phyloP scores from a whole-genome alignment of 1,140 invertebrate species.

The Drosophila ficusphila region DNA sequence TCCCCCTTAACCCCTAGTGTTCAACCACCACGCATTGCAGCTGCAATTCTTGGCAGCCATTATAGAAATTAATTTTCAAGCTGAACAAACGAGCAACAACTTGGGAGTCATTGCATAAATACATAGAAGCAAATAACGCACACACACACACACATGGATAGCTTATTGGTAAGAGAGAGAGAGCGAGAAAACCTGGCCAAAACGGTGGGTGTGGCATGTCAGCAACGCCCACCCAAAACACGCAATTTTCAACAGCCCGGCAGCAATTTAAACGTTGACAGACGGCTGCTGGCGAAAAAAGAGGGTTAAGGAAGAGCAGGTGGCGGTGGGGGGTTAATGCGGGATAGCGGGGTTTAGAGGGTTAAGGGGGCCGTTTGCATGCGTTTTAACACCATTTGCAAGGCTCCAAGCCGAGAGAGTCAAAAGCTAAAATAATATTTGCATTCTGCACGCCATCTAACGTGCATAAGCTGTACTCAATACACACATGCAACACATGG shows the following conservation, averaged over 20 bases:
- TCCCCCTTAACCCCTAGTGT: neutral
- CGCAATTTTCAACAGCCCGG: constrained; percentile 72
- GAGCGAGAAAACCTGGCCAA: constrained; percentile 32
- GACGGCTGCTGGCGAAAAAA: constrained; percentile 56
- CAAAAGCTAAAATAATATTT: constrained; percentile 82
- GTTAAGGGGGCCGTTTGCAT: constrained; percentile 46
- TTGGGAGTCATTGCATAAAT: constrained; percentile 80
- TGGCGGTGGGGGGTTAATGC: neutral
- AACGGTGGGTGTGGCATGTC: constrained; percentile 77
- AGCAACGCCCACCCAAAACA: constrained; percentile 77
- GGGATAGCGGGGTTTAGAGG: neutral
- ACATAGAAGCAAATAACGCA: constrained; percentile 38
- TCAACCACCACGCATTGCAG: constrained; percentile 52
- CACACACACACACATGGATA: constrained; percentile 5
- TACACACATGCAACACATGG: constrained; percentile 45
- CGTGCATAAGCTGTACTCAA: constrained; percentile 64
- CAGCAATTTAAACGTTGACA: constrained; percentile 80
- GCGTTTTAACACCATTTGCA: constrained; percentile 81
- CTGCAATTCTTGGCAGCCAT: constrained; percentile 80
- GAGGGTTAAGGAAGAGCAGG: neutral
- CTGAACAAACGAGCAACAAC: constrained; percentile 83
- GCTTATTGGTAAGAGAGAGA: neutral
- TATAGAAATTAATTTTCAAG: constrained; percentile 83
- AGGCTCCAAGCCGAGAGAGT: constrained; percentile 55
- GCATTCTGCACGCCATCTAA: constrained; percentile 81